Conservation (phyloP, 2,797 vertebrate genomes). For the Xiphophorus birchmanni region DNA sequence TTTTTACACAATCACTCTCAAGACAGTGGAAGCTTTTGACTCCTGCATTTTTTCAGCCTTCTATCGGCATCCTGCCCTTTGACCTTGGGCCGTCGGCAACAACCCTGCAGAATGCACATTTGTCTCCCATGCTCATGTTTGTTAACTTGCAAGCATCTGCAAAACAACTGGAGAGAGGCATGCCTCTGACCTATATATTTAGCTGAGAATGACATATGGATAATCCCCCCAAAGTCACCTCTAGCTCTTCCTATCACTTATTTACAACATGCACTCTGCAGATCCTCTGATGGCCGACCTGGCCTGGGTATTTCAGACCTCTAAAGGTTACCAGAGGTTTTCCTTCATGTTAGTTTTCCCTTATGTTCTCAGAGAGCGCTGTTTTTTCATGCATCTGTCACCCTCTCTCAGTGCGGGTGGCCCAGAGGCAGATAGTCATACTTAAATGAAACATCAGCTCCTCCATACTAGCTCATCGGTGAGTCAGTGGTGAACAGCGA, state of each 20-base stretch:
- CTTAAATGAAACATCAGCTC: slow-evolving; percentile 56
- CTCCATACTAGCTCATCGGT: slow-evolving; percentile 6
- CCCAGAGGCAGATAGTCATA: slow-evolving; percentile 39
- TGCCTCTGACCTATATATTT: slow-evolving; percentile 57
- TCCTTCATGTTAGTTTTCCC: background rate
- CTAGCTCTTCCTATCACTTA: slow-evolving; percentile 72
- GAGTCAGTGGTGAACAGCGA: slow-evolving; percentile 24
- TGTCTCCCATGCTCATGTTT: slow-evolving; percentile 36
- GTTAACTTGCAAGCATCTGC: slow-evolving; percentile 61
- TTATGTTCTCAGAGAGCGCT: slow-evolving; percentile 6
- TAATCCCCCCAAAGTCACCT: slow-evolving; percentile 51
- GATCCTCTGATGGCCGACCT: slow-evolving; percentile 37
- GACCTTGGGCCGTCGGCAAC: slow-evolving; percentile 27
- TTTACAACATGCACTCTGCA: slow-evolving; percentile 68
- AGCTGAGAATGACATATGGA: slow-evolving; percentile 60
- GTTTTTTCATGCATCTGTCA: background rate
- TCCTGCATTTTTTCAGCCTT: slow-evolving; percentile 18
- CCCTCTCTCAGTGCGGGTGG: slow-evolving; percentile 10
- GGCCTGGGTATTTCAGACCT: slow-evolving; percentile 25
- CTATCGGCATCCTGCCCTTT: slow-evolving; percentile 46
- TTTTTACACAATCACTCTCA: background rate
- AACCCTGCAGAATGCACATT: background rate
- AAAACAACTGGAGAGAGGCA: slow-evolving; percentile 28
- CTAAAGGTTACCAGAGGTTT: slow-evolving; percentile 1
- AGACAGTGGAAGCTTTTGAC: slow-evolving; percentile 19